Conservation (phyloP, 2,888 invertebrate genomes). For the Nemurella pictetii region DNA sequence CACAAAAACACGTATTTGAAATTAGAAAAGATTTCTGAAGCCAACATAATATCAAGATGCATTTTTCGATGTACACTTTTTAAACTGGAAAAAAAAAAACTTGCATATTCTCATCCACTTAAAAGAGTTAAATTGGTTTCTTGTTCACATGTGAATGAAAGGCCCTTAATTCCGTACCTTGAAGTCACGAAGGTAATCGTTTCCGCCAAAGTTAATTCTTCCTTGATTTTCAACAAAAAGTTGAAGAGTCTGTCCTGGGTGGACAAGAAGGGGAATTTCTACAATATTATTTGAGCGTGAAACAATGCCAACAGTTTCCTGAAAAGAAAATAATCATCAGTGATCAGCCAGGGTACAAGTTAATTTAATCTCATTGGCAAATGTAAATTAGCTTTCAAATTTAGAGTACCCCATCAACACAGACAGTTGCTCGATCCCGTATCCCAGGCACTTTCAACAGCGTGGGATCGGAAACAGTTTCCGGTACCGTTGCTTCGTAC, state of each 20-base stretch:
- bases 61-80: too few species aligned
- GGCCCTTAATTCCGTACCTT: constrained; percentile 37
- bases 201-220: constrained; percentile 65
- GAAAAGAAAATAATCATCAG: neutral
- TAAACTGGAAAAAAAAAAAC: too few species aligned
- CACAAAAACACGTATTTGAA: neutral
- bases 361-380: too few species aligned
- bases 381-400: too few species aligned
- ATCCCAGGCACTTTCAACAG: constrained; percentile 60
- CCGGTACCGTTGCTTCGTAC: constrained; percentile 61
- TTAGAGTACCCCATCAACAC: constrained; percentile 62
- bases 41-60: too few species aligned
- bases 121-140: too few species aligned
- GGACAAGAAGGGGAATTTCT: constrained; percentile 52
- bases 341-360: too few species aligned
- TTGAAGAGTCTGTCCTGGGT: constrained; percentile 48
- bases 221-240: constrained; percentile 77
- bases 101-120: too few species aligned
- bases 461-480: constrained; percentile 49
- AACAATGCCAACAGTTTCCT: neutral
- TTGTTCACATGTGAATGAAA: too few species aligned
- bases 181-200: constrained; percentile 33
- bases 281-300: constrained; percentile 45
- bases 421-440: constrained; percentile 71
- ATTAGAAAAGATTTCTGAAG: too few species aligned